Evolutionary conservation across 2,113 vertebrate species (phyloP).

Genomic region (Platysternon megacephalum): DNA sequence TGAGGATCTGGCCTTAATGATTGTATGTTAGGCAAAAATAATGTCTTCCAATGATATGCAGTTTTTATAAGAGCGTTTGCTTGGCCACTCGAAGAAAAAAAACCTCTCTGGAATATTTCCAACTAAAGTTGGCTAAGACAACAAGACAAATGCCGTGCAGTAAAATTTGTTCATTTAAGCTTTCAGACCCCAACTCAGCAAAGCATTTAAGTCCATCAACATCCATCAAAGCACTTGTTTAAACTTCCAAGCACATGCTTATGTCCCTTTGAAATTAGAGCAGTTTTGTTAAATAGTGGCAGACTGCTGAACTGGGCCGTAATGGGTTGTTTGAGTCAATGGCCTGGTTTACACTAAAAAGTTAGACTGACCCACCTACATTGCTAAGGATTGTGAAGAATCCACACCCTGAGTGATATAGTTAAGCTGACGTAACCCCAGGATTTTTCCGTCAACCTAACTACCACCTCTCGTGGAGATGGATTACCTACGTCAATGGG

Average conservation of each 20-base stretch:
- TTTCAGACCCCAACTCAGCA: not conserved
- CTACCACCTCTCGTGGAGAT: not conserved
- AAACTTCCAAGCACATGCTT: not conserved
- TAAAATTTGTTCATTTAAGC: not conserved
- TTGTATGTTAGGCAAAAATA: not conserved
- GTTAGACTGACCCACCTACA: not conserved
- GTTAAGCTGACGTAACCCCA: not conserved
- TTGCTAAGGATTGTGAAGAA: not conserved
- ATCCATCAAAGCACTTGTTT: not conserved
- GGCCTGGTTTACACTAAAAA: too few relatives aligned
- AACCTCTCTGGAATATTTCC: not conserved
- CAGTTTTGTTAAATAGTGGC: not conserved
- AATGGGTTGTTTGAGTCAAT: not conserved
- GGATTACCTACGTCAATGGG: not conserved
- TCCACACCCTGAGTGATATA: not conserved
- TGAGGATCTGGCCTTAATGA: not conserved
- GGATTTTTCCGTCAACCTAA: not conserved
- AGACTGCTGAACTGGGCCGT: not conserved
- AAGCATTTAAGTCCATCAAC: not conserved
- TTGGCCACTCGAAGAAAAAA: not conserved
- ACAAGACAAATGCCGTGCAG: not conserved
- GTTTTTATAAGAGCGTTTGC: not conserved
- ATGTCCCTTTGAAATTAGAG: not conserved
- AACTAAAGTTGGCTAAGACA: not conserved
- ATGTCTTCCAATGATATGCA: not conserved